Percentiles rank a stretch among this genome's conserved stretches.
Evolutionary conservation across 35 echinoderm and acorn worm genomes (phyloP).

Genomic region (Lytechinus pictus): DNA sequence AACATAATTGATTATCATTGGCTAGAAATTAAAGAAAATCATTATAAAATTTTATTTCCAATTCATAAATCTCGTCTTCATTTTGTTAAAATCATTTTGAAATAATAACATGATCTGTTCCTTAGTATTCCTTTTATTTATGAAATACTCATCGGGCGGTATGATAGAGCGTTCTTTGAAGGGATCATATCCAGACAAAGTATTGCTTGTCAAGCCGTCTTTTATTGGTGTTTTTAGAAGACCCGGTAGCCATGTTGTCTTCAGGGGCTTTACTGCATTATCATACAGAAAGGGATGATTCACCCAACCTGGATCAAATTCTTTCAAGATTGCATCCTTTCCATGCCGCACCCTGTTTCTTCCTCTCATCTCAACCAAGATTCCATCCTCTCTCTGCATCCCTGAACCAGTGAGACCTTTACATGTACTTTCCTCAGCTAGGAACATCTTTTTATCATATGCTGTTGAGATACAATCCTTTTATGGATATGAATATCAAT

Average conservation of each 20-base stretch:
- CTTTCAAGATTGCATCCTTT: not conserved
- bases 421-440: not conserved
- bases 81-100: too few relatives aligned
- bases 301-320: not conserved
- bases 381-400: not conserved
- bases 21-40: too few relatives aligned
- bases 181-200: not conserved
- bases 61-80: too few relatives aligned
- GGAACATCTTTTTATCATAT: not conserved
- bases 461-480: not conserved
- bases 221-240: not conserved
- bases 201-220: not conserved
- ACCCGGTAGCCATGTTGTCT: not conserved
- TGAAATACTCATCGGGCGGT: not conserved
- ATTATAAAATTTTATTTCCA: too few relatives aligned
- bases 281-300: slow-evolving; percentile 15
- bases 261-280: slow-evolving; percentile 17
- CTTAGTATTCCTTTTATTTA: slow-evolving; percentile 1
- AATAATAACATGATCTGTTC: too few relatives aligned
- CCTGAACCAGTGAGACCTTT: not conserved
- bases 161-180: not conserved
- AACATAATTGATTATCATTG: too few relatives aligned
- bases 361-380: not conserved
- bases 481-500: slow-evolving; percentile 21
- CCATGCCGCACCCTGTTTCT: not conserved